Evolutionary conservation across 2,888 invertebrate species (phyloP), one percentile per base, ranked within the genome.

Genomic region (Diloba caeruleocephala): DNA sequence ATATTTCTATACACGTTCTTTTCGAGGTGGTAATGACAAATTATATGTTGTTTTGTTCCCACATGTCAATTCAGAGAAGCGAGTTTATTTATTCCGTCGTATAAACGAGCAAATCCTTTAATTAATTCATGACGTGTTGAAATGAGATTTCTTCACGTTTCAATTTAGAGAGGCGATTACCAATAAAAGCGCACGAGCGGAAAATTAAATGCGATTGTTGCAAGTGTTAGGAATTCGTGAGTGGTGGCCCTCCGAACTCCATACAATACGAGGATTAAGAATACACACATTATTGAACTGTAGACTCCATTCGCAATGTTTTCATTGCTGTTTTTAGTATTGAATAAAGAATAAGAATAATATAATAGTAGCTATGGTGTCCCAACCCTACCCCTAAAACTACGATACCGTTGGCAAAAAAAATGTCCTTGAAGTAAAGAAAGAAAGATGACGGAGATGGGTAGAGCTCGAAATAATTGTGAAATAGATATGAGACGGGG

Each of bases 151-250:
- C 73, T 78, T 79, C 71, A 78, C 76, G 61, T 79, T 84, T 84
- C 78, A 82, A 83, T 84, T 81, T 77, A 67, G 76, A 79, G 73
- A 74, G 70, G 73, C 70, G 82, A 80, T 79, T 81, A 76, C 74
- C 73, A 77, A 80, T 76, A 73, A 75, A 78, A 71, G 78, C 85
- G 73, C 92, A 93, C 92, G 90, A 90, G 92, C 92, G 89, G 81
- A 87, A 90, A 93, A 90, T 90, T 85, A 87, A 90, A 80, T 82
- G 74, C 82, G 77, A 89, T 90, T 90, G 88, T 88, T 86, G 81
- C 81, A 78, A 87, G 81, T 84, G 82, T 74, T 74, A 78, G 74
- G 76, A 78, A 79, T 82, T 81, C 69, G 76, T 72, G 79, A 81
- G 79, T 75, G 77, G 21, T 36, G 81, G 78, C 80, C 82, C 83